These are phyloP conservation scores for Manacus vitellinus DNA, from an alignment of 2,113 vertebrate species.

Conservation along the genomic window DNA sequence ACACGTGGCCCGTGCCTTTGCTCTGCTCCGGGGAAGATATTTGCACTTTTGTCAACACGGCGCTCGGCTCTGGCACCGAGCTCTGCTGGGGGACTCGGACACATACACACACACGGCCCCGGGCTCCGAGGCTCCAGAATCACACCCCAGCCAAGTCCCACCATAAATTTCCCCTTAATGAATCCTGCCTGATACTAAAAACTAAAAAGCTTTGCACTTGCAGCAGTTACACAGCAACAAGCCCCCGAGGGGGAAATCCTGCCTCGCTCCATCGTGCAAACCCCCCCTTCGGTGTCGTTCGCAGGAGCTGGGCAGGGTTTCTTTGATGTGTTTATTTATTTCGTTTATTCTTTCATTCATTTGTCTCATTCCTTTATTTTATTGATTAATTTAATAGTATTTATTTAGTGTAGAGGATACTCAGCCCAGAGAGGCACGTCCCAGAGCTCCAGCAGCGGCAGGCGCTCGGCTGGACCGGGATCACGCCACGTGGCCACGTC, in stretches of 20 bases:
- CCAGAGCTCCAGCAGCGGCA: not conserved
- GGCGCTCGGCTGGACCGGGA: accelerated
- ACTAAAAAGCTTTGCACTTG: not conserved
- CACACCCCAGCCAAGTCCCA: not conserved
- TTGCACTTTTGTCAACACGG: not conserved
- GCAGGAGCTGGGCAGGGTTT: not conserved
- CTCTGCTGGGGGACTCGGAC: not conserved
- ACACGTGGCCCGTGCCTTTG: not conserved
- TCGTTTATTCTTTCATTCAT: not conserved
- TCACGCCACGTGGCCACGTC: accelerated
- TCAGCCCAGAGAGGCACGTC: accelerated
- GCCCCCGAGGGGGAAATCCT: not conserved
- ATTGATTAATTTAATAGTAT: not conserved
- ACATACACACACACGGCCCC: not conserved
- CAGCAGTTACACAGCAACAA: not conserved
- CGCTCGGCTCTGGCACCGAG: not conserved
- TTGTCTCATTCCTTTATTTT: not conserved
- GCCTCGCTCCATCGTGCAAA: not conserved
- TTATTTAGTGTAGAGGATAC: not conserved
- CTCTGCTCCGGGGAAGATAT: not conserved
- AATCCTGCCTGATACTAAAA: not conserved
- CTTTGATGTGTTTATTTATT: not conserved
- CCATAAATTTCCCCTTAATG: not conserved
- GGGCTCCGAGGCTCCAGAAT: not conserved
- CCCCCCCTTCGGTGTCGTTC: accelerated